Conservation (phyloP, 2,797 vertebrate genomes). For the Oreortyx pictus region DNA sequence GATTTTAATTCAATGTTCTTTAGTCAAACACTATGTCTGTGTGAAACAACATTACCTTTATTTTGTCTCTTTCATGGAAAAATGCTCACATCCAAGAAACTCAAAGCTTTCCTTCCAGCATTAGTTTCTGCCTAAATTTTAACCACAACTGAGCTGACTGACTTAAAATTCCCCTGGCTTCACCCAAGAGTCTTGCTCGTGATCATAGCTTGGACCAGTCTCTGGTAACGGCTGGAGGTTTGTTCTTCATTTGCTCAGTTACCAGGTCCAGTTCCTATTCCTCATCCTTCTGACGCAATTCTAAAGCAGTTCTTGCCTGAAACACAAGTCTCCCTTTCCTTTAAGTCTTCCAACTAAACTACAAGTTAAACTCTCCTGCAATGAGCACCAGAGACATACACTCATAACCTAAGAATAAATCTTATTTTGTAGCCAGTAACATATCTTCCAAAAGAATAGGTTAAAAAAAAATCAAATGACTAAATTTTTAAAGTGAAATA, state of each 20-base stretch:
- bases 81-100: neutral
- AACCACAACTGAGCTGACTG: neutral
- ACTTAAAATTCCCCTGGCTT: neutral
- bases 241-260: neutral
- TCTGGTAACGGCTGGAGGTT: rapidly evolving
- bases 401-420: neutral
- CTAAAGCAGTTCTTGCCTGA: neutral
- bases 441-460: constrained; percentile 46
- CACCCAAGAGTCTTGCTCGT: neutral
- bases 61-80: neutral
- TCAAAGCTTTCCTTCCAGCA: neutral
- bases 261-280: neutral
- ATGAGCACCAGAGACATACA: rapidly evolving
- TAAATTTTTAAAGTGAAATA: constrained; percentile 64
- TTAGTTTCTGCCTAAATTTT: neutral
- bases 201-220: neutral
- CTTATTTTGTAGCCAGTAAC: constrained; percentile 18
- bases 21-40: neutral
- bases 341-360: neutral
- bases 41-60: neutral
- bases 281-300: neutral
- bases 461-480: constrained; percentile 30
- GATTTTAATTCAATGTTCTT: neutral
- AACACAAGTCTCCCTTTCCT: neutral
- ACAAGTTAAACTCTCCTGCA: neutral